phyloP scores from a whole-genome alignment of 2,797 vertebrate genomes.

The Rhinichthys osculus region DNA sequence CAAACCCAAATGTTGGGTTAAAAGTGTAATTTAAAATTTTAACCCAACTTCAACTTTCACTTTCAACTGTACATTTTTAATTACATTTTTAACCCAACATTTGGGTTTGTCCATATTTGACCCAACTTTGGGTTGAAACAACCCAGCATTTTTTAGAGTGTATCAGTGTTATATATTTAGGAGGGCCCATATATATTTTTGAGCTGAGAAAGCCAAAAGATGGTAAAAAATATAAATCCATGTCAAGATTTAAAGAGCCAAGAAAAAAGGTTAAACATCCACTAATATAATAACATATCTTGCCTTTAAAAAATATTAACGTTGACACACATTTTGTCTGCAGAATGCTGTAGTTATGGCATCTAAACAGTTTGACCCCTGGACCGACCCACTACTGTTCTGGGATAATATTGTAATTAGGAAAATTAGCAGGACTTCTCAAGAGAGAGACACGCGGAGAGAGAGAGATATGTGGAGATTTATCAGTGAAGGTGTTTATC shows the following conservation, averaged over 20 bases:
- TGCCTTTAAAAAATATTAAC: not conserved
- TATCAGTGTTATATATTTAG: not conserved
- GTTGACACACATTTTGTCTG: not conserved
- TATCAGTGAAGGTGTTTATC: conserved; percentile 25
- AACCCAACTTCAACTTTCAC: too few species aligned
- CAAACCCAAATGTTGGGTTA: too few species aligned
- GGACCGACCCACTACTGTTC: not conserved
- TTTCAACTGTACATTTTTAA: too few species aligned
- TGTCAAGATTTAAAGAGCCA: not conserved
- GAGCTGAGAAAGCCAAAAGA: not conserved
- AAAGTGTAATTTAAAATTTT: too few species aligned
- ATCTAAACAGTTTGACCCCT: not conserved
- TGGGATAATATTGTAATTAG: conserved; percentile 39
- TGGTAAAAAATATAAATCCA: not conserved
- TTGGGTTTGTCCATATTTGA: too few species aligned
- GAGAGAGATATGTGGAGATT: conserved; percentile 3
- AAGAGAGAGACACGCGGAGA: not conserved
- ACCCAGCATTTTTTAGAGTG: too few species aligned
- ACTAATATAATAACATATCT: too few species aligned
- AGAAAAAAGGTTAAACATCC: too few species aligned
- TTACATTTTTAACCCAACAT: too few species aligned
- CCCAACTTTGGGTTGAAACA: too few species aligned
- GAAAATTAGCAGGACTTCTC: conserved; percentile 38
- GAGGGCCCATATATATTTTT: not conserved
- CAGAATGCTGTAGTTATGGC: not conserved